phyloP scores from a whole-genome alignment of 2,888 invertebrate genomes.

The Furcula furcula region DNA sequence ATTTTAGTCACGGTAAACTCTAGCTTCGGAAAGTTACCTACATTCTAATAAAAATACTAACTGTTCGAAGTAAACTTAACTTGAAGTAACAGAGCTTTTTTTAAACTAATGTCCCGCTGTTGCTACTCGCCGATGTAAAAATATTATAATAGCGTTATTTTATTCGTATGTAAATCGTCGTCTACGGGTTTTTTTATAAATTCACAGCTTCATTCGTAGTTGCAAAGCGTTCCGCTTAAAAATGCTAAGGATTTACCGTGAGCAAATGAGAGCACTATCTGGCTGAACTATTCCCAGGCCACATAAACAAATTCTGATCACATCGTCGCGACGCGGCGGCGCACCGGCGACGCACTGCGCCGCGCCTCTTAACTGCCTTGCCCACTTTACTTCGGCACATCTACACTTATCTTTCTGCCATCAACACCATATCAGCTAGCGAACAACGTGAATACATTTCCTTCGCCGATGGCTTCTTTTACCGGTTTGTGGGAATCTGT shows the following conservation, averaged over 20 bases:
- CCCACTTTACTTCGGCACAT: slow-evolving; percentile 32
- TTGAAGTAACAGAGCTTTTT: slow-evolving; percentile 11
- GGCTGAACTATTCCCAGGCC: slow-evolving; percentile 69
- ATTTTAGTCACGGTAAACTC: background rate
- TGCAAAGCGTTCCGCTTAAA: slow-evolving; percentile 66
- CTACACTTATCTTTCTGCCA: slow-evolving; percentile 23
- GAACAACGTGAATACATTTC: slow-evolving; percentile 13
- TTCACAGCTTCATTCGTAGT: slow-evolving; percentile 70
- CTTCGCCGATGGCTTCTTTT: slow-evolving; percentile 5
- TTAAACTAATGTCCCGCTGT: slow-evolving; percentile 26
- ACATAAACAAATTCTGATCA: slow-evolving; percentile 75
- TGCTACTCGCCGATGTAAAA: slow-evolving; percentile 30
- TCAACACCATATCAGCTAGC: slow-evolving; percentile 20
- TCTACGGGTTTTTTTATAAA: slow-evolving; percentile 52
- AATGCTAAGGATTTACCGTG: slow-evolving; percentile 73
- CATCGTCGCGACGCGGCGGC: slow-evolving; percentile 49
- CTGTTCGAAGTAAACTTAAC: background rate
- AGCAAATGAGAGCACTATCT: slow-evolving; percentile 67
- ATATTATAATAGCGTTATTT: slow-evolving; percentile 48
- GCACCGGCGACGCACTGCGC: slow-evolving; percentile 21
- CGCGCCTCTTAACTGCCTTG: slow-evolving; percentile 21
- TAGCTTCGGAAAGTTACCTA: background rate
- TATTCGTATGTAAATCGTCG: slow-evolving; percentile 57
- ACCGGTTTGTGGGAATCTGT: background rate
- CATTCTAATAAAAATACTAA: background rate